These are phyloP conservation scores for Anastrepha ludens DNA, from an alignment of 1,140 invertebrate genomes.

Conservation along the genomic window DNA sequence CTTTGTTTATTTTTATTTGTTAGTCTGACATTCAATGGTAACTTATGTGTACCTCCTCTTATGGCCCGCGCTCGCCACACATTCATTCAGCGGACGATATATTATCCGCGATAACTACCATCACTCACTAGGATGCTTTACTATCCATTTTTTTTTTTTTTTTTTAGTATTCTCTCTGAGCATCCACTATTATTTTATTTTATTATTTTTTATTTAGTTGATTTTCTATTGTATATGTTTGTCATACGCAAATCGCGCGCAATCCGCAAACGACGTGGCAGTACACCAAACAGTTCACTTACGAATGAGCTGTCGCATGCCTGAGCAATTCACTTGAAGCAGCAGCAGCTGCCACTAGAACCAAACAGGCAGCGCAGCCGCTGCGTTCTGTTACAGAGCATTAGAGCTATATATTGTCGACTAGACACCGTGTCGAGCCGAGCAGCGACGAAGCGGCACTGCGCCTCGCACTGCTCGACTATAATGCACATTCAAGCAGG, in stretches of 20 bases:
- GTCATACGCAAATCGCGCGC: conserved; percentile 11
- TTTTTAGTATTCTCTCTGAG: background rate
- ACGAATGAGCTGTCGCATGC: conserved; percentile 50
- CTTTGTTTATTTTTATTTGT: background rate
- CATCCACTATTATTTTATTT: background rate
- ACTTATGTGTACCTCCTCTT: background rate
- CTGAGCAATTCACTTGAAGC: conserved; percentile 14
- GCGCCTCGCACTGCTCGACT: background rate
- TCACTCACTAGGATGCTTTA: background rate
- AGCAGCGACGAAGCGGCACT: background rate
- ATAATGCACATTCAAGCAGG: conserved; percentile 17
- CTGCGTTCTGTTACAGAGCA: background rate
- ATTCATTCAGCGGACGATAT: background rate
- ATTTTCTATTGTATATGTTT: conserved; percentile 7
- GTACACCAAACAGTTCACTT: conserved; percentile 43
- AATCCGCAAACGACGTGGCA: conserved; percentile 50
- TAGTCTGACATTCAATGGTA: background rate
- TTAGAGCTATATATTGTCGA: background rate
- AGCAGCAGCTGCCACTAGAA: background rate
- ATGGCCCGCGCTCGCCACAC: background rate
- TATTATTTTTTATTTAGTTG: background rate
- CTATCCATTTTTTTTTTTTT: background rate
- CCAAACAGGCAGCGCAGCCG: conserved; percentile 17
- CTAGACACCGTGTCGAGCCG: background rate
- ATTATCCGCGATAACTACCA: background rate